Evolutionary conservation across 2,888 invertebrate species (phyloP).

Genomic region (Calameuta filiformis): DNA sequence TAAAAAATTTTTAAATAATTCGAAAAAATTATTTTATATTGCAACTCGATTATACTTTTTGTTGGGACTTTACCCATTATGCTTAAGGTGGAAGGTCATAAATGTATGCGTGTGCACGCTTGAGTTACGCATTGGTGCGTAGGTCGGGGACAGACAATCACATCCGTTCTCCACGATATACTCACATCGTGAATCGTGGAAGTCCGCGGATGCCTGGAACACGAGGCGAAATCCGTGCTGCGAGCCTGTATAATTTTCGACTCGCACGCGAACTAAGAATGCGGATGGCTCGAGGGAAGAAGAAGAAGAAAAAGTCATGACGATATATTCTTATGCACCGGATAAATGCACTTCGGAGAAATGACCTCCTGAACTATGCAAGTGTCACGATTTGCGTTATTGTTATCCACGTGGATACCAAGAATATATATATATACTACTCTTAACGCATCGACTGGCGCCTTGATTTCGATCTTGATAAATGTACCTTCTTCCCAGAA

Average conservation of each 20-base stretch:
- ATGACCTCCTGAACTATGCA: neutral
- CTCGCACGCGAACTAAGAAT: neutral
- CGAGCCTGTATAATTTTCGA: neutral
- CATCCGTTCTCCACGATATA: neutral
- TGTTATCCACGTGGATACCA: neutral
- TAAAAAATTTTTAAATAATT: no score
- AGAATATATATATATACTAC: neutral
- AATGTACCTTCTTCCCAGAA: neutral
- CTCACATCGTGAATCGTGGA: neutral
- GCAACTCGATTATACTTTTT: neutral
- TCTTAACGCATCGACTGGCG: neutral
- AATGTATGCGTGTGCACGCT: neutral
- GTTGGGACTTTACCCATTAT: neutral
- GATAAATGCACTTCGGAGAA: neutral
- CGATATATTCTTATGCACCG: neutral
- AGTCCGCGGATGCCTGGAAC: neutral
- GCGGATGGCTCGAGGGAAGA: neutral
- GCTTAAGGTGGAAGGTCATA: neutral
- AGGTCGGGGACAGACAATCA: neutral
- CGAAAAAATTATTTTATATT: neutral
- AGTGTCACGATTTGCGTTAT: neutral
- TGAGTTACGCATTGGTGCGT: neutral
- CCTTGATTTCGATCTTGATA: neutral
- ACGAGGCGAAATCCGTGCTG: neutral
- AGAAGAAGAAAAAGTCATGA: neutral